phyloP scores from a whole-genome alignment of 2,797 vertebrate genomes.

The Cichlasoma orientale region DNA sequence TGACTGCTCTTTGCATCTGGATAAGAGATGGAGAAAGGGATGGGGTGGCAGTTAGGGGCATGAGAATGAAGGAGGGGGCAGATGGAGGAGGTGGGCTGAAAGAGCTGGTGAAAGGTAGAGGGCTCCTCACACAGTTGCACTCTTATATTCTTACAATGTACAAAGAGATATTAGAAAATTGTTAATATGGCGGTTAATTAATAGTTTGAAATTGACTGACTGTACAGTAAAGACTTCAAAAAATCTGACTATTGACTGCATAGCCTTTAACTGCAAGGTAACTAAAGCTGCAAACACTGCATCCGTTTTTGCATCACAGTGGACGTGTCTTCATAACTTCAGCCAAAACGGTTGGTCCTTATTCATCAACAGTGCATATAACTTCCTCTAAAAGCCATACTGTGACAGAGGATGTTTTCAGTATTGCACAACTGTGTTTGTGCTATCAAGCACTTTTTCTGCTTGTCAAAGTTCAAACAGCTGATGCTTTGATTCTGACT shows the following conservation, averaged over 20 bases:
- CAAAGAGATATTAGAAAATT: background rate
- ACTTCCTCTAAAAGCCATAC: background rate
- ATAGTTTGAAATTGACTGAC: background rate
- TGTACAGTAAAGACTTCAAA: background rate
- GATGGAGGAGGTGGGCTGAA: constrained; percentile 35
- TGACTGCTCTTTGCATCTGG: constrained; percentile 86
- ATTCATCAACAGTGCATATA: background rate
- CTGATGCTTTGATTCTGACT: background rate
- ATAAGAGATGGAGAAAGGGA: constrained; percentile 81
- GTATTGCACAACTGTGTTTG: background rate
- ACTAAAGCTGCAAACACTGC: background rate
- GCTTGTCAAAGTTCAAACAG: background rate
- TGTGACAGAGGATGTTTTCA: background rate
- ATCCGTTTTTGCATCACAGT: background rate
- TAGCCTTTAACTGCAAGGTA: background rate
- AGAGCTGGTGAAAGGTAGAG: constrained; percentile 9
- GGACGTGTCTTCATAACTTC: background rate
- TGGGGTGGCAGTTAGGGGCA: constrained; percentile 57
- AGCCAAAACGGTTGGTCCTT: background rate
- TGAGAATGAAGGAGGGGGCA: constrained; percentile 66
- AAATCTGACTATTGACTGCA: background rate
- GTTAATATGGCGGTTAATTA: background rate
- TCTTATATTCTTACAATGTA: background rate
- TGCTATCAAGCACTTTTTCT: background rate
- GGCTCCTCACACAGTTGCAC: background rate